phyloP scores from a whole-genome alignment of 2,113 vertebrate genomes.

The Caranx melampygus region DNA sequence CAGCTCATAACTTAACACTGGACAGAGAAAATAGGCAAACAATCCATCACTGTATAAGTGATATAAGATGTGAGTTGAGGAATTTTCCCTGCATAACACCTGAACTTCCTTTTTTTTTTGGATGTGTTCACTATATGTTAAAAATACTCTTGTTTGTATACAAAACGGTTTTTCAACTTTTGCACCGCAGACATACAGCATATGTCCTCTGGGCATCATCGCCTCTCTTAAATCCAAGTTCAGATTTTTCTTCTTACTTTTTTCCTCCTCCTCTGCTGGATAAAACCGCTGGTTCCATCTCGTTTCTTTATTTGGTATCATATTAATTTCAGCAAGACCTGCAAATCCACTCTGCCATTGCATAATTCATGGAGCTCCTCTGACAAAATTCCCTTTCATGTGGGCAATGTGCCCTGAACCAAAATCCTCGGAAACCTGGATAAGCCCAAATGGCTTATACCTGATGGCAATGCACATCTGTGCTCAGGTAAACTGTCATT shows the following conservation, averaged over 20 bases:
- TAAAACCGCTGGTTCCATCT: conserved; percentile 44
- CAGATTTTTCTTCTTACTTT: background rate
- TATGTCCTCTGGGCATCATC: conserved; percentile 34
- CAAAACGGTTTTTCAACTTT: conserved; percentile 10
- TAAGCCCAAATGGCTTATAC: conserved; percentile 73
- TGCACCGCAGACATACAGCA: conserved; percentile 9
- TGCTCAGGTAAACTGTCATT: conserved; percentile 70
- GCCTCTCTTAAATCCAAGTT: conserved; percentile 40
- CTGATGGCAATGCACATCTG: conserved; percentile 69
- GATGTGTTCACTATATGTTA: background rate
- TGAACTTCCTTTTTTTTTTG: background rate
- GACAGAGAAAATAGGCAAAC: background rate
- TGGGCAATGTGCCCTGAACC: conserved; percentile 55
- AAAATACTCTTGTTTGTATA: background rate
- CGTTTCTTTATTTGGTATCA: conserved; percentile 64
- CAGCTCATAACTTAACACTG: background rate
- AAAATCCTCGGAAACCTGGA: conserved; percentile 73
- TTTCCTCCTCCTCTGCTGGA: conserved; percentile 5
- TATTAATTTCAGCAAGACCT: conserved; percentile 78
- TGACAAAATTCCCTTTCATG: conserved; percentile 78
- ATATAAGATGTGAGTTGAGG: conserved; percentile 1
- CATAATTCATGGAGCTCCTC: conserved; percentile 76
- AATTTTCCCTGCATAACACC: background rate
- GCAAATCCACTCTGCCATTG: conserved; percentile 75
- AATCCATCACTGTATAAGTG: background rate